A percentile compares a stretch with the other conserved stretches of the same genome.
Conservation (phyloP, 2,888 invertebrate species). For the Deladenus siricidicola region DNA sequence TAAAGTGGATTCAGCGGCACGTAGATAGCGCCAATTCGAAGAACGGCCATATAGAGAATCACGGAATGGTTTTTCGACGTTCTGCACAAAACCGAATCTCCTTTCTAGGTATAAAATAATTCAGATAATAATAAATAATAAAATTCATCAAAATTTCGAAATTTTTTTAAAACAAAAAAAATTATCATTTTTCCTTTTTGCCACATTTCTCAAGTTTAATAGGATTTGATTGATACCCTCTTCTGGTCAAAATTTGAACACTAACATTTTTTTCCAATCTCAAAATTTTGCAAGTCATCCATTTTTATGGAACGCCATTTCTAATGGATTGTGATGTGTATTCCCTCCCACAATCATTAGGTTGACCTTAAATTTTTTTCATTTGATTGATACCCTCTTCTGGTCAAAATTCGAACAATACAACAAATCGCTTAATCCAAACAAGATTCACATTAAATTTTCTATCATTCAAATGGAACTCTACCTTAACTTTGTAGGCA, state of each 20-base stretch:
- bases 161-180: background rate
- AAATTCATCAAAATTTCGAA: background rate
- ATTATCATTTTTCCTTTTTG: too few species aligned
- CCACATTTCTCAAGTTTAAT: too few species aligned
- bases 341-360: too few species aligned
- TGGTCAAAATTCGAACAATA: background rate
- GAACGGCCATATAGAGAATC: constrained; percentile 49
- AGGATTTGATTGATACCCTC: background rate
- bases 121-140: constrained; percentile 2
- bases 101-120: constrained; percentile 35
- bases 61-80: constrained; percentile 45
- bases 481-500: constrained; percentile 37
- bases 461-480: background rate
- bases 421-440: background rate
- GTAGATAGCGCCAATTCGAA: constrained; percentile 47
- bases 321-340: too few species aligned
- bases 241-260: background rate
- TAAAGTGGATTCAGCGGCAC: constrained; percentile 51
- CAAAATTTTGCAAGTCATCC: too few species aligned
- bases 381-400: background rate
- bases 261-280: too few species aligned
- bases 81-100: constrained; percentile 47
- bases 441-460: background rate
- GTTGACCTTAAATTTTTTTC: too few species aligned
- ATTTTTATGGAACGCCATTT: too few species aligned